phyloP scores from a whole-genome alignment of 1,140 invertebrate species.

The Subanguina moxae region DNA sequence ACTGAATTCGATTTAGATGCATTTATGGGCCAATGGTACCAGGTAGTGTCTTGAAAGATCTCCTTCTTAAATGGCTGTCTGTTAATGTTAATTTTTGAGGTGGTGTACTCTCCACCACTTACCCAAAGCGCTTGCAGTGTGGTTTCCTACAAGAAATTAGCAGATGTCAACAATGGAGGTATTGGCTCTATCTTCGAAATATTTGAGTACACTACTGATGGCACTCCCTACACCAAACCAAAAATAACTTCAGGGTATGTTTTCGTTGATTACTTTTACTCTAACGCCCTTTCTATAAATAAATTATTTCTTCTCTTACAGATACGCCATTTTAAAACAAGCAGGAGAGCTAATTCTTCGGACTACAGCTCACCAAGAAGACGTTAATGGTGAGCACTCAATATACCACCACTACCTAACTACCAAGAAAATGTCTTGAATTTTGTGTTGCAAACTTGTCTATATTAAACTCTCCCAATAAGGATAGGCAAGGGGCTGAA shows the following conservation, averaged over 20 bases:
- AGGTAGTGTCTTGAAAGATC: slow-evolving; percentile 22
- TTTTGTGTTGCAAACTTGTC: too few relatives aligned
- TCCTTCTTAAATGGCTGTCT: background rate
- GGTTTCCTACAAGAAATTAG: slow-evolving; percentile 55
- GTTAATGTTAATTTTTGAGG: slow-evolving; percentile 22
- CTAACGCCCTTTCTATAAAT: too few relatives aligned
- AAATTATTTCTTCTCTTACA: too few relatives aligned
- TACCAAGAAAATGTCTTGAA: background rate
- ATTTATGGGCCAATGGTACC: slow-evolving; percentile 59
- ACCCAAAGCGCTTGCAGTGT: slow-evolving; percentile 55
- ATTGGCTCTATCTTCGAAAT: slow-evolving; percentile 56
- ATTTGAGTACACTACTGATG: slow-evolving; percentile 59
- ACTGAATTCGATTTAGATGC: slow-evolving; percentile 51
- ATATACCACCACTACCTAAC: background rate
- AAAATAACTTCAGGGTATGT: slow-evolving; percentile 51
- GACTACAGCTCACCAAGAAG: slow-evolving; percentile 58
- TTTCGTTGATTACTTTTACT: too few relatives aligned
- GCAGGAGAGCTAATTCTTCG: slow-evolving; percentile 57
- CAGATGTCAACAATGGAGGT: slow-evolving; percentile 54
- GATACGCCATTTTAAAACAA: slow-evolving; percentile 55
- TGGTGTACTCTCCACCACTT: slow-evolving; percentile 55
- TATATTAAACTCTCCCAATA: too few relatives aligned
- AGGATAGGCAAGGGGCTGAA: too few relatives aligned
- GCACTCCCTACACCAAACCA: slow-evolving; percentile 58
- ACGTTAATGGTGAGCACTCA: slow-evolving; percentile 48